Conservation (phyloP, 2,113 vertebrate genomes). For the Anser cygnoides region DNA sequence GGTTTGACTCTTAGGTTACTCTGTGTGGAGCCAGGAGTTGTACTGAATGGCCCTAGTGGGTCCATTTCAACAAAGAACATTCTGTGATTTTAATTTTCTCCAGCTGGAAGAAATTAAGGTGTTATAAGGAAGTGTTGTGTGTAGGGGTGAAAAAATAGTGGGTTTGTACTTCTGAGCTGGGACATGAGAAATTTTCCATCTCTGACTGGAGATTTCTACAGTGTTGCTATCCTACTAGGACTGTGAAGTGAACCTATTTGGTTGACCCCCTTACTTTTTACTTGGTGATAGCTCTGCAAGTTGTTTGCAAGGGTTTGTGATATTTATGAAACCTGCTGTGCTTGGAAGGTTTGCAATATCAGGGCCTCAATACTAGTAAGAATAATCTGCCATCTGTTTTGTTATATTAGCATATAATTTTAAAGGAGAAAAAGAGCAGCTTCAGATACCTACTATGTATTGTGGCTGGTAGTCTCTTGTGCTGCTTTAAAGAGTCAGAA, state of each 20-base stretch:
- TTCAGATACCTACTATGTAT: not conserved
- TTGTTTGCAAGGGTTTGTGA: accelerated
- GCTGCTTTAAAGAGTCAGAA: not conserved
- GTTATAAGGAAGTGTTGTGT: not conserved
- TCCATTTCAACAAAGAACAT: too few relatives aligned
- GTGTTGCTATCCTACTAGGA: not conserved
- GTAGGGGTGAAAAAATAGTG: accelerated
- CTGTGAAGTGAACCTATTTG: not conserved
- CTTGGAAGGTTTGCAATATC: not conserved
- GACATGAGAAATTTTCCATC: not conserved
- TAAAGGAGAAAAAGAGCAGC: not conserved
- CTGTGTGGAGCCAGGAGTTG: too few relatives aligned
- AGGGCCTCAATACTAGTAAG: not conserved
- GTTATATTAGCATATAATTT: not conserved
- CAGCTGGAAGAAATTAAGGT: not conserved
- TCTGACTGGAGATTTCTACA: not conserved
- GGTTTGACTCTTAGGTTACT: not conserved
- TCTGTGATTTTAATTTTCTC: not conserved
- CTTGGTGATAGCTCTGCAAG: not conserved
- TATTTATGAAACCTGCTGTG: not conserved
- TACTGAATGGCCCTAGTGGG: too few relatives aligned
- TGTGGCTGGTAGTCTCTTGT: not conserved
- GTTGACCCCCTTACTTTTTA: not conserved
- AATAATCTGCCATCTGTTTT: not conserved
- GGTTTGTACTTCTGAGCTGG: not conserved